Evolutionary conservation across 2,888 invertebrate species (phyloP).

Genomic region (Cryptocephalus moraei): DNA sequence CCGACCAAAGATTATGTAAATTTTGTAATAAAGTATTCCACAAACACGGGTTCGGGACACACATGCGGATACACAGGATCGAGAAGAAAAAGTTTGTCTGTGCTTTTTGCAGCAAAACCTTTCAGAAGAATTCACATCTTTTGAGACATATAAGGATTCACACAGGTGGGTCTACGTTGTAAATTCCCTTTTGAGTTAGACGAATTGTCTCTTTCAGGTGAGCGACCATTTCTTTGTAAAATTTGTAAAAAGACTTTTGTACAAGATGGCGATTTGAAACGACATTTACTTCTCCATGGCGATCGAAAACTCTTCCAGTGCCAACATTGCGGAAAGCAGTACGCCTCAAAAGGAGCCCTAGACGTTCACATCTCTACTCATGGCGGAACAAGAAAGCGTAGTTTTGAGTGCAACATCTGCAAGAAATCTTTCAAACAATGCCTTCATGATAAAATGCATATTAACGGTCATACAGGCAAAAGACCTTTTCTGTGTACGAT

Average conservation of each 20-base stretch:
- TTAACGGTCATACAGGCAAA: neutral
- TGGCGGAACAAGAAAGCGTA: neutral
- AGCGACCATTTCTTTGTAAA: conserved; percentile 12
- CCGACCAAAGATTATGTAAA: conserved; percentile 10
- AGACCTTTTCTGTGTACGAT: conserved; percentile 11
- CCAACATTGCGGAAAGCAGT: conserved; percentile 11
- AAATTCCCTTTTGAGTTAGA: neutral
- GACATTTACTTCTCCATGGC: conserved; percentile 4
- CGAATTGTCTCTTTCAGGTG: conserved; percentile 7
- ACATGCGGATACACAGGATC: conserved; percentile 23
- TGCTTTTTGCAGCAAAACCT: conserved; percentile 21
- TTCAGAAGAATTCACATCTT: conserved; percentile 15
- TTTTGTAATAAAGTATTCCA: conserved; percentile 12
- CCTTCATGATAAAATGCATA: too few relatives aligned
- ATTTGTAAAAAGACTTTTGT: conserved; percentile 12
- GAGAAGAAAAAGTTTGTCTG: conserved; percentile 20
- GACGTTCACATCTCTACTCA: conserved; percentile 7
- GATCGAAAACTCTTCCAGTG: conserved; percentile 2
- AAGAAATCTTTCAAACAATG: neutral
- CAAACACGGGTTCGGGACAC: conserved; percentile 16
- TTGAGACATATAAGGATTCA: conserved; percentile 13
- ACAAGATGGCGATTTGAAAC: conserved; percentile 13
- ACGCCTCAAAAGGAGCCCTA: conserved; percentile 9
- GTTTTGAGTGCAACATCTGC: neutral
- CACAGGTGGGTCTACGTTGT: conserved; percentile 9